These are phyloP conservation scores for Nymphalis io DNA, from an alignment of 1,140 invertebrate species.

Conservation along the genomic window DNA sequence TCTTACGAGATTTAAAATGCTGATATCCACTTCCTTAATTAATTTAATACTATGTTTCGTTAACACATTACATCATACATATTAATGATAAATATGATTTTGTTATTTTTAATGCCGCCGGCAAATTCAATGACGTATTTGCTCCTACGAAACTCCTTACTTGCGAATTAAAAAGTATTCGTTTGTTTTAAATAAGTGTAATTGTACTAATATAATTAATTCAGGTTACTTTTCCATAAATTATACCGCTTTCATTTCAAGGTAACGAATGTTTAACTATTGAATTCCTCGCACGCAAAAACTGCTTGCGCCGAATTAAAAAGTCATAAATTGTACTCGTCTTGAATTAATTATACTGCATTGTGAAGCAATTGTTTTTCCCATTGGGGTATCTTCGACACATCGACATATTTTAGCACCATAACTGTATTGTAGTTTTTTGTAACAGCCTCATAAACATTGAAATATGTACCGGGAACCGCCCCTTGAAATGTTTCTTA, in stretches of 20 bases:
- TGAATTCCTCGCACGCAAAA: conserved; percentile 43
- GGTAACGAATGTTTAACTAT: conserved; percentile 24
- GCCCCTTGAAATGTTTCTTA: conserved; percentile 14
- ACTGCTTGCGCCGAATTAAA: conserved; percentile 58
- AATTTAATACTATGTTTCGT: not conserved
- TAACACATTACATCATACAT: no score
- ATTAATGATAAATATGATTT: no score
- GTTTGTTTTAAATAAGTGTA: not conserved
- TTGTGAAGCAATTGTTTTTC: conserved; percentile 44
- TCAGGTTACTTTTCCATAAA: conserved; percentile 28
- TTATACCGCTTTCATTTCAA: conserved; percentile 35
- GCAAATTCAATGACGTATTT: no score
- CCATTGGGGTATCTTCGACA: conserved; percentile 48
- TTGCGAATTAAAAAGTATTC: no score
- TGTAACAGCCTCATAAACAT: conserved; percentile 43
- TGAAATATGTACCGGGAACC: conserved; percentile 18
- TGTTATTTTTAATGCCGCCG: no score
- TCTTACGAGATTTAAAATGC: conserved; percentile 34
- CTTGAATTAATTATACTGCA: conserved; percentile 51
- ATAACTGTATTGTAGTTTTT: conserved; percentile 53
- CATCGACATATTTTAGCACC: conserved; percentile 52
- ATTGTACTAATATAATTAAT: conserved; percentile 12
- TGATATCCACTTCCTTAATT: conserved; percentile 41
- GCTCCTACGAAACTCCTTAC: no score
- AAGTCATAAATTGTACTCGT: conserved; percentile 57